Conservation (phyloP, 35 echinoderm and acorn worm genomes). For the Stichopus chloronotus region DNA sequence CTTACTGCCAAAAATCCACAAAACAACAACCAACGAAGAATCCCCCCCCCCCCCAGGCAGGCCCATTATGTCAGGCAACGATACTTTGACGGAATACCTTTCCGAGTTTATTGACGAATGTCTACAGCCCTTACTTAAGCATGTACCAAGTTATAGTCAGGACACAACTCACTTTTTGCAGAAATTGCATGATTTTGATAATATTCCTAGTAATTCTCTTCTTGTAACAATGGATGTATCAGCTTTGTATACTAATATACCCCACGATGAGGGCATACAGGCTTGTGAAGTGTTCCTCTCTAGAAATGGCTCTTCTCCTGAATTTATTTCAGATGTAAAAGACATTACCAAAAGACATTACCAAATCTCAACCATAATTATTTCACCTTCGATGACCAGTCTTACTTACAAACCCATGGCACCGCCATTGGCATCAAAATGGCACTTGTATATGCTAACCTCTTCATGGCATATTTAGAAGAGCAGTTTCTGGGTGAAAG, state of each 20-base stretch:
- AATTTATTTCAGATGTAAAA: not conserved
- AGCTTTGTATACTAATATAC: slow-evolving; percentile 27
- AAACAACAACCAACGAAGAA: not conserved
- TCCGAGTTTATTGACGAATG: not conserved
- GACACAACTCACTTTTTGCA: slow-evolving; percentile 14
- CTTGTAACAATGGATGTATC: not conserved
- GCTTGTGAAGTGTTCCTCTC: not conserved
- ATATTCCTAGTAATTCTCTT: not conserved
- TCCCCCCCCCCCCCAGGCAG: not conserved
- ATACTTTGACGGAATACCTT: slow-evolving; percentile 2
- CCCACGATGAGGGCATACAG: slow-evolving; percentile 22
- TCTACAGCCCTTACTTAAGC: not conserved
- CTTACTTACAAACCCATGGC: slow-evolving; percentile 1
- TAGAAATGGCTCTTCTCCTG: not conserved
- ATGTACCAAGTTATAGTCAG: not conserved
- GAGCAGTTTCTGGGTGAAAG: not conserved
- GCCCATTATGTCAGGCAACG: slow-evolving; percentile 8
- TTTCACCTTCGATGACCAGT: slow-evolving; percentile 28
- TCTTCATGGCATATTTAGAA: slow-evolving; percentile 33
- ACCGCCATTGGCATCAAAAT: slow-evolving; percentile 35
- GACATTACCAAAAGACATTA: slow-evolving; percentile 12
- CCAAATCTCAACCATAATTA: slow-evolving; percentile 17
- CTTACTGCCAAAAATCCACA: not conserved
- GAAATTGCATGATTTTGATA: not conserved
- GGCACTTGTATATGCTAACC: not conserved